Evolutionary conservation across 2,797 vertebrate species (phyloP).

Genomic region (Pipistrellus nathusii): DNA sequence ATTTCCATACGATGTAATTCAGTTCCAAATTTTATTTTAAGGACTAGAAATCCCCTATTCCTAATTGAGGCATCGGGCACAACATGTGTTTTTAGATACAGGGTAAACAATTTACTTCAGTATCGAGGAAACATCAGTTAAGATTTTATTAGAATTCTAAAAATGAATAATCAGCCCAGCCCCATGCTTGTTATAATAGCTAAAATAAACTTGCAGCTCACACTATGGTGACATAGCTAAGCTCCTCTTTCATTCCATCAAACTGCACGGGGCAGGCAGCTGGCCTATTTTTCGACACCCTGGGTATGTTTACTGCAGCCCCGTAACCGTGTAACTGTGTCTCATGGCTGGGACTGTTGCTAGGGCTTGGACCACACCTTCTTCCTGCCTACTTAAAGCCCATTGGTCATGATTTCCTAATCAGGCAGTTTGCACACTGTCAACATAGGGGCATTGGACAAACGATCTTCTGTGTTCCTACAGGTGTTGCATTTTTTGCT

Average conservation of each 20-base stretch:
- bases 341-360: constrained; percentile 78
- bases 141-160: constrained; percentile 85
- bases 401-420: constrained; percentile 77
- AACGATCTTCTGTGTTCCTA: constrained; percentile 81
- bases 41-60: constrained; percentile 46
- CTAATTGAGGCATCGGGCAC: constrained; percentile 63
- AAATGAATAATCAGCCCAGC: constrained; percentile 78
- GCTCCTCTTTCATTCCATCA: constrained; percentile 78
- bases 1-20: constrained; percentile 58
- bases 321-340: constrained; percentile 80
- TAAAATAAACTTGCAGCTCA: constrained; percentile 85
- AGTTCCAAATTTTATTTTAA: constrained; percentile 77
- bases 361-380: constrained; percentile 80
- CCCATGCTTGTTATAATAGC: constrained; percentile 80
- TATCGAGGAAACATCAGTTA: constrained; percentile 81
- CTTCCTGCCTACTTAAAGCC: constrained; percentile 74
- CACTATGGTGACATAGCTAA: constrained; percentile 71
- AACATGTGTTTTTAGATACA: constrained; percentile 81
- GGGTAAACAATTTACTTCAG: constrained; percentile 82
- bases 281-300: constrained; percentile 79
- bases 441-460: constrained; percentile 62
- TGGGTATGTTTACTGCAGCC: constrained; percentile 82
- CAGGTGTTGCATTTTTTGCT: constrained; percentile 87
- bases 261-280: constrained; percentile 77
- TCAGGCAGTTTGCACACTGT: constrained; percentile 67